Evolutionary conservation across 2,797 vertebrate genomes (phyloP).

Genomic region (Pseudomugil tenellus): DNA sequence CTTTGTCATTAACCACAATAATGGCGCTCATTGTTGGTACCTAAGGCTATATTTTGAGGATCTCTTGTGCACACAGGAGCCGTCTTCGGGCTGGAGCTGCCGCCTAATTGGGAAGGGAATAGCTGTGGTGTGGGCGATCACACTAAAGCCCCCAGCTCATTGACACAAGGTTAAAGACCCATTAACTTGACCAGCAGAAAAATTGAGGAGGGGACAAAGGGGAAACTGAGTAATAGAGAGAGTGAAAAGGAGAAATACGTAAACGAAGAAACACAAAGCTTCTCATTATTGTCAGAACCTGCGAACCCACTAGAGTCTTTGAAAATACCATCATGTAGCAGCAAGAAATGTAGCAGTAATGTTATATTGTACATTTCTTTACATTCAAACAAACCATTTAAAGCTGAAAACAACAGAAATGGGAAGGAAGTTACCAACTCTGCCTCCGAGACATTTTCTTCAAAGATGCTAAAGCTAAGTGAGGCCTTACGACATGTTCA

Average conservation of each 20-base stretch:
- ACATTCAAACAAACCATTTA: neutral
- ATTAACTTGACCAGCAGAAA: conserved; percentile 73
- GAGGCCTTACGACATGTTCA: neutral
- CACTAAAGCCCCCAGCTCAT: conserved; percentile 68
- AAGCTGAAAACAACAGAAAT: neutral
- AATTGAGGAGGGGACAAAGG: conserved; percentile 54
- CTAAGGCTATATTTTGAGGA: conserved; percentile 66
- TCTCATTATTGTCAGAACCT: conserved; percentile 27
- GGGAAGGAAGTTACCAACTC: no score
- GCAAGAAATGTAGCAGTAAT: neutral
- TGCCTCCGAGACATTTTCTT: neutral
- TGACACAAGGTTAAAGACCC: conserved; percentile 80
- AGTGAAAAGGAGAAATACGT: conserved; percentile 1
- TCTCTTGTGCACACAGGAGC: conserved; percentile 25
- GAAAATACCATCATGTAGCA: conserved; percentile 12
- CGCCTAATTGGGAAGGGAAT: conserved; percentile 74
- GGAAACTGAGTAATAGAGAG: conserved; percentile 20
- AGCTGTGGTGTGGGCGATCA: conserved; percentile 59
- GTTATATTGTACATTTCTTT: neutral
- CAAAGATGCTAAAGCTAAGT: neutral
- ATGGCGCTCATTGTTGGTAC: conserved; percentile 57
- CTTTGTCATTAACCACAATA: conserved; percentile 72
- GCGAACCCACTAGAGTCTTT: conserved; percentile 8
- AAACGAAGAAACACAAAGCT: conserved; percentile 8
- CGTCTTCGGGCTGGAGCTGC: conserved; percentile 45